Evolutionary conservation across 2,888 invertebrate species (phyloP).

Genomic region (Merodon equestris): DNA sequence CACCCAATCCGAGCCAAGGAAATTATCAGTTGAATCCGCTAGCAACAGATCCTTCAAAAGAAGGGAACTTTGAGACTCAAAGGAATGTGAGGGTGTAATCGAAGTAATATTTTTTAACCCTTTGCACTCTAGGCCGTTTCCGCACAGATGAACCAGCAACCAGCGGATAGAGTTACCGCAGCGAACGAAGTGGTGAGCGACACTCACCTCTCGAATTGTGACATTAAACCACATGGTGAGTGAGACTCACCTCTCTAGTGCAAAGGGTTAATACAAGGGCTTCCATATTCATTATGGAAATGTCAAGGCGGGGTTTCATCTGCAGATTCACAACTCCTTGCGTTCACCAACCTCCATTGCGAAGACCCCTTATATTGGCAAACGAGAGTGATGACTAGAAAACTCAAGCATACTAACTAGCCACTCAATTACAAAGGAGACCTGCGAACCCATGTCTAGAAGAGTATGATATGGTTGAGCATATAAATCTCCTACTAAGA

Average conservation of each 20-base stretch:
- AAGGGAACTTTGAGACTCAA: slow-evolving; percentile 1
- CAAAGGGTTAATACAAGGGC: slow-evolving; percentile 21
- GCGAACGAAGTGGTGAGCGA: too few relatives aligned
- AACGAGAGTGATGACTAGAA: slow-evolving; percentile 17
- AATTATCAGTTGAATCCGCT: slow-evolving; percentile 19
- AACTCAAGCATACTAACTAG: slow-evolving; percentile 12
- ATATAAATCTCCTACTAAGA: slow-evolving; percentile 12
- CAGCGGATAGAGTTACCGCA: too few relatives aligned
- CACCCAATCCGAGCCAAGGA: slow-evolving; percentile 1
- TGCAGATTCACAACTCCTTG: slow-evolving; percentile 14
- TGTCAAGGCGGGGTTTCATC: slow-evolving; percentile 12
- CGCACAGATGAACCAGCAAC: too few relatives aligned
- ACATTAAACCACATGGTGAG: too few relatives aligned
- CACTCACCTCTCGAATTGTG: too few relatives aligned
- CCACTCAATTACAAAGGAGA: slow-evolving; percentile 13
- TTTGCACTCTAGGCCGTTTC: too few relatives aligned
- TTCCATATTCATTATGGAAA: slow-evolving; percentile 12
- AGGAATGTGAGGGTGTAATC: slow-evolving; percentile 13
- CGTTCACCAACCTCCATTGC: slow-evolving; percentile 19
- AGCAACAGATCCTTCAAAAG: slow-evolving; percentile 7
- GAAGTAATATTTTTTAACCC: slow-evolving; percentile 16
- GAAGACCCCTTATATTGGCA: slow-evolving; percentile 13
- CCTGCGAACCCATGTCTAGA: not conserved
- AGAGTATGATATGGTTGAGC: slow-evolving; percentile 5
- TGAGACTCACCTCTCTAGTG: too few relatives aligned